Percentiles rank a stretch among this genome's conserved stretches.
phyloP scores from a whole-genome alignment of 2,797 vertebrate genomes.

The Cygnus olor region DNA sequence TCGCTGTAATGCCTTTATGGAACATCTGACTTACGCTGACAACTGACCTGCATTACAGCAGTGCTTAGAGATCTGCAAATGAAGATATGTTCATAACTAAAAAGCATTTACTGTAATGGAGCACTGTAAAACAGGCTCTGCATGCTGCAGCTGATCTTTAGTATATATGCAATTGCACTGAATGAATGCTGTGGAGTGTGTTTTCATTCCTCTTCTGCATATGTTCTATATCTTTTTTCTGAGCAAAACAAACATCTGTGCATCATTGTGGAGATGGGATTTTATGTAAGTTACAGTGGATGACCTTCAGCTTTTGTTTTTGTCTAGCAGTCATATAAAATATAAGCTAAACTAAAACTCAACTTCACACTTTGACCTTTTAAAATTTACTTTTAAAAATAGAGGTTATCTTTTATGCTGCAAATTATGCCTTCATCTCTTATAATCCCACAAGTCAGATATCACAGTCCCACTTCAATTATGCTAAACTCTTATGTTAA shows the following conservation, averaged over 20 bases:
- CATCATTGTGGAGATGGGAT: not conserved
- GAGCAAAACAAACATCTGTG: slow-evolving; percentile 47
- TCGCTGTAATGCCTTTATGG: not conserved
- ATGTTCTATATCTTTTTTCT: not conserved
- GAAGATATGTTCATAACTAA: slow-evolving; percentile 5
- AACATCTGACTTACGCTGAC: slow-evolving; percentile 13
- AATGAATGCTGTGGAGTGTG: not conserved
- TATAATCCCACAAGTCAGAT: slow-evolving; percentile 70
- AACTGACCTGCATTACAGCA: not conserved
- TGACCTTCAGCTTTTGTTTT: slow-evolving; percentile 9
- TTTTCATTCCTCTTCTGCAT: slow-evolving; percentile 19
- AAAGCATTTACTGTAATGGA: slow-evolving; percentile 45
- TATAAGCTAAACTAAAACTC: not conserved
- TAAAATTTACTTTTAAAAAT: slow-evolving; percentile 51
- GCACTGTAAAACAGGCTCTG: not conserved
- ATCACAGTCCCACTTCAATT: slow-evolving; percentile 74
- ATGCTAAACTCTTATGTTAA: slow-evolving; percentile 69
- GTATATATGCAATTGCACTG: not conserved
- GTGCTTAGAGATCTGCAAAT: slow-evolving; percentile 9
- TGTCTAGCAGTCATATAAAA: not conserved
- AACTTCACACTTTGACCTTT: slow-evolving; percentile 48
- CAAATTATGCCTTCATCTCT: slow-evolving; percentile 63
- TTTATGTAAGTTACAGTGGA: not conserved
- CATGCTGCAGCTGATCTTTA: not conserved
- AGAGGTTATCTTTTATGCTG: slow-evolving; percentile 50